Conservation (phyloP, 1,140 invertebrate genomes). For the Drosophila takahashii region DNA sequence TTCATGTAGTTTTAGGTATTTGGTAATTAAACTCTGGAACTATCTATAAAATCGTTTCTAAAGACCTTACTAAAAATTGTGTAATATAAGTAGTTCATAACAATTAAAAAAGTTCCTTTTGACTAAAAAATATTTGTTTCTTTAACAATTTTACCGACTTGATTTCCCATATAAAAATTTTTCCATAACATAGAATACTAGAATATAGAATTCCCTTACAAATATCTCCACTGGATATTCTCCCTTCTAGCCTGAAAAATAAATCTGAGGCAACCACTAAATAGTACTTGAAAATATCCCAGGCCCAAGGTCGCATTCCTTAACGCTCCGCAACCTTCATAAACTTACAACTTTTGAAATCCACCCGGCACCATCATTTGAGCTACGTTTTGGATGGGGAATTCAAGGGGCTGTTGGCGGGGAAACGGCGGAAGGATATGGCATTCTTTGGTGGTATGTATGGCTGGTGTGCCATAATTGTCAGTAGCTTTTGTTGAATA, state of each 20-base stretch:
- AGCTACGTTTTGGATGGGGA: conserved; percentile 33
- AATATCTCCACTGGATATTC: neutral
- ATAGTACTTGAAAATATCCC: neutral
- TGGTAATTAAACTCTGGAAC: too few relatives aligned
- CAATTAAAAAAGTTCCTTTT: too few relatives aligned
- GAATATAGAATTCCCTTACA: too few relatives aligned
- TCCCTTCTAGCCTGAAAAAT: neutral
- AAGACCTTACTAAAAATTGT: too few relatives aligned
- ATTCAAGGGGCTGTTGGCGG: neutral
- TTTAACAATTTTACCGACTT: too few relatives aligned
- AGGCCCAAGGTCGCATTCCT: conserved; percentile 2
- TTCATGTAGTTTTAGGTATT: too few relatives aligned
- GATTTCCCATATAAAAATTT: too few relatives aligned
- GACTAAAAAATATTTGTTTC: too few relatives aligned
- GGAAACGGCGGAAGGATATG: conserved; percentile 38
- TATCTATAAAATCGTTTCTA: too few relatives aligned
- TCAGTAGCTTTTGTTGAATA: conserved; percentile 82
- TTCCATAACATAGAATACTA: too few relatives aligned
- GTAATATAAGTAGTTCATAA: too few relatives aligned
- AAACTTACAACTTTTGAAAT: conserved; percentile 24
- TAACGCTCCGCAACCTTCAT: neutral
- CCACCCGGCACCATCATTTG: conserved; percentile 22
- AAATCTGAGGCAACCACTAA: conserved; percentile 1
- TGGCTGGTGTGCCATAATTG: conserved; percentile 79
- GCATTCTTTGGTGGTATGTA: conserved; percentile 57